A percentile compares a stretch with the other conserved stretches of the same genome.
Conservation (phyloP, 2,797 vertebrate species). For the Hoplostethus atlanticus region DNA sequence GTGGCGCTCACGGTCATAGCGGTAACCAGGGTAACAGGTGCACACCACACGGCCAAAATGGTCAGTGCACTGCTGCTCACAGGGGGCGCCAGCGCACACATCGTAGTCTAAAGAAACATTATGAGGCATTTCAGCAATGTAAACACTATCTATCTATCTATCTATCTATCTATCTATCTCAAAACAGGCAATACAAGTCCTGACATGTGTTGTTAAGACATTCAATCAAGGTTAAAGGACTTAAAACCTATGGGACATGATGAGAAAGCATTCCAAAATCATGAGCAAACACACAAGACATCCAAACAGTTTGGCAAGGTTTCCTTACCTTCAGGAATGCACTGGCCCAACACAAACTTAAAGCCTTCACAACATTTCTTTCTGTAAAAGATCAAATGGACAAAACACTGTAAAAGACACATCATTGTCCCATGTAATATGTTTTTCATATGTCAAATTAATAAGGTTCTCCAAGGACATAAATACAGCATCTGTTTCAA, state of each 20-base stretch:
- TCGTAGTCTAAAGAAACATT: conserved; percentile 86
- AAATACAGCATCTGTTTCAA: conserved; percentile 4
- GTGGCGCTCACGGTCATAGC: conserved; percentile 95
- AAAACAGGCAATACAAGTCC: background rate
- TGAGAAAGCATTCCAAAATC: conserved; percentile 33
- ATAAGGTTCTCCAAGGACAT: background rate
- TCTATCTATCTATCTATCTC: no score
- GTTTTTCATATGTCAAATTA: background rate
- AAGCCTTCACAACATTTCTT: conserved; percentile 98
- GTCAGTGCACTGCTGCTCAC: conserved; percentile 97
- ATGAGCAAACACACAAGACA: conserved; percentile 41
- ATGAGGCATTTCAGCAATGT: background rate
- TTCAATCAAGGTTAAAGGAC: conserved; percentile 21
- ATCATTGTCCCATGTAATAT: background rate
- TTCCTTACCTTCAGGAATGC: conserved; percentile 96
- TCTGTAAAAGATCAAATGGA: conserved; percentile 81
- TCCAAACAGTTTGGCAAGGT: conserved; percentile 32
- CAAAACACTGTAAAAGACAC: conserved; percentile 19
- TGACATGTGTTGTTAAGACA: conserved; percentile 32
- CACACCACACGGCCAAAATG: conserved; percentile 96
- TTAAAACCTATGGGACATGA: conserved; percentile 32
- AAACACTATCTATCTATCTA: background rate
- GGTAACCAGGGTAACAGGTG: conserved; percentile 95
- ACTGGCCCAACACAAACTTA: conserved; percentile 98
- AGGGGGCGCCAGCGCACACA: conserved; percentile 93